Evolutionary conservation across 1,140 invertebrate species (phyloP), one percentile per base, ranked within the genome.

Genomic region (Hermatobates lingyangjiaoensis): DNA sequence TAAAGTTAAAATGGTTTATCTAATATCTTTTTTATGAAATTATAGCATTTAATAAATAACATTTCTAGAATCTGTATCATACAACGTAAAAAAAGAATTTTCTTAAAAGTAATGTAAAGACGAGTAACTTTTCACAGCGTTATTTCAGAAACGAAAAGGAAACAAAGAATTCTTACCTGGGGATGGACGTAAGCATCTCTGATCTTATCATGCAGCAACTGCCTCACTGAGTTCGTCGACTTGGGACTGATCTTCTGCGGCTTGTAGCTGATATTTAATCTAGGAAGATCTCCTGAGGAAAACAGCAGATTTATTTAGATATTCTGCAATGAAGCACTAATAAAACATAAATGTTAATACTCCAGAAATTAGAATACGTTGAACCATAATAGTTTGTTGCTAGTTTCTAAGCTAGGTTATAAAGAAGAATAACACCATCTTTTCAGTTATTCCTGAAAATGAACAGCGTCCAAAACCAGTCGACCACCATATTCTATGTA

Each of bases 161-260:
- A 55, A 26, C 27, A 54, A 52, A 34, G 24, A 24, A 45, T 46
- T 42, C 45, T 54, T 67, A 79, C 76, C 73, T 89, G 86, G 18
- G 94, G 94, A 77, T 97, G 95, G 53, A 92, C 73, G 64, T 95
- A 97, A 24, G 93, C 89, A 73, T 98, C 93, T 54, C 90, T 74
- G 61, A 98, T 96, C 64, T 95, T 95, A 51, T 97, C 90, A 63
- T 95, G 90, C 44, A 98, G 69, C 56, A 98, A 68, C 59, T 87
- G 81, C 25, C 89, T 74, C 1, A 98, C 95, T 54, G 87, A 76
- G 20, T 92, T 92, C 65, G 53, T 56, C 54, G 85, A 93, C 69
- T 98, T 98, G 0, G 96, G 95, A 61, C 91, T 96, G 61, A 99
- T 98, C 66, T 98, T 98, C 71, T 99, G 96, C 34, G 96, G 96